Percentiles rank a stretch among this genome's conserved stretches.
These are phyloP conservation scores for Hyppa rectilinea DNA, from an alignment of 2,888 invertebrate genomes.

Conservation along the genomic window DNA sequence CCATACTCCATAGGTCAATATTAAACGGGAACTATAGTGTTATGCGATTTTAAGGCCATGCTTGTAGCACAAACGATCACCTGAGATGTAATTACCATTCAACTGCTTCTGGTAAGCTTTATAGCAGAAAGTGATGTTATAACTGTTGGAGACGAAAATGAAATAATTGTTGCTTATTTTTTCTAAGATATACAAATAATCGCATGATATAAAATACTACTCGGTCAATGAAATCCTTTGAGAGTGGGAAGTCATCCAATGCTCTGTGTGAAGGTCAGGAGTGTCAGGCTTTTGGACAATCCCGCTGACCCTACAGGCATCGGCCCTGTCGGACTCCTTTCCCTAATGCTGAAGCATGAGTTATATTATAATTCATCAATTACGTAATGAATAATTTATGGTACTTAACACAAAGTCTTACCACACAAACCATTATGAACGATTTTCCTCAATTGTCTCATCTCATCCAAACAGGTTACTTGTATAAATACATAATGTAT, in stretches of 20 bases:
- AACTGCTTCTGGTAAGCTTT: background rate
- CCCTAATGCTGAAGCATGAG: no score
- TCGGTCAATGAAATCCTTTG: background rate
- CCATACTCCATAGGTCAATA: background rate
- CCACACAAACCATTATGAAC: slow-evolving; percentile 19
- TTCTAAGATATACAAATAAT: background rate
- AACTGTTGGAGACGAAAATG: background rate
- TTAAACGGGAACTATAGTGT: background rate
- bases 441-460: slow-evolving; percentile 39
- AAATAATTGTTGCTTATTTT: background rate
- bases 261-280: no score
- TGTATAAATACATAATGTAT: background rate
- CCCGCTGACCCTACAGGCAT: no score
- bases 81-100: background rate
- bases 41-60: background rate
- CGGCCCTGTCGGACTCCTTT: no score
- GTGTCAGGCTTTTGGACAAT: no score
- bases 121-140: background rate
- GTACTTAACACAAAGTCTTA: slow-evolving; percentile 1
- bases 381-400: slow-evolving; percentile 6
- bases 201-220: background rate
- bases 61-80: background rate
- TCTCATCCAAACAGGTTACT: slow-evolving; percentile 20
- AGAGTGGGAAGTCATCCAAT: no score
- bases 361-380: no score